Base-by-base conservation (phyloP, 2,113 vertebrate species). In the Ellobius talpinus region DNA sequence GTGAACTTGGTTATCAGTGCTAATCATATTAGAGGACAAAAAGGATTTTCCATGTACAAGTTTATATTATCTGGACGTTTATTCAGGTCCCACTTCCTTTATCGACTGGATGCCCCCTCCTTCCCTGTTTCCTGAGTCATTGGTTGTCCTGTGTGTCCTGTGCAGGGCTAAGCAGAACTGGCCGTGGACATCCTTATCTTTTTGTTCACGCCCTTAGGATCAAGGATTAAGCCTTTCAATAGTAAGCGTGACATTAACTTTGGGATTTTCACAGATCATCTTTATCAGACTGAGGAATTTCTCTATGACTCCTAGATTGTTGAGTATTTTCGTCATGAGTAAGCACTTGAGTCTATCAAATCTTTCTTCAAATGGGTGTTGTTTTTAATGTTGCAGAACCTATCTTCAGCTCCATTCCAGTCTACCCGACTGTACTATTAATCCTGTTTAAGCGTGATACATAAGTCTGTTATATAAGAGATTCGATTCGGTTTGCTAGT, bases 231-330 rank as follows among this genome's bases (percentile, higher is more conserved):
- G 21, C 74, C n/a, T 72, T 72, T 90, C 58, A 74, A 31, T 16
- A 55, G 23, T 89, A 65, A 84, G 23, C 45, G 13, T 17, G 29
- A 12, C 29, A 65, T 63, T 78, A 78, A 31, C 39, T 79, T 3
- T 91, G 70, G 12, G 7, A 45, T 66, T 92, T 92, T 90, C 70
- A 76, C 61, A 73, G 55, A 45, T 58, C 45, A 52, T 45, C 23
- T 91, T 74, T 95, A 82, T 58, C 42, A 92, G 52, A 63, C 70
- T 89, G 66, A 95, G 33, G 47, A 95, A 87, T 47, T 93, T 86
- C 84, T 85, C 3, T 94, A 52, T 26, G 73, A 47, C 36, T 50
- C 23, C 42, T 79, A 79, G 45, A 84, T 82, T 77, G 24, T 36
- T 93, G 88, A 87, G 0, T 68, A 39, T 29, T 89, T 89, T 93